phyloP scores from a whole-genome alignment of 2,113 vertebrate species.

The Grallaria varia region DNA sequence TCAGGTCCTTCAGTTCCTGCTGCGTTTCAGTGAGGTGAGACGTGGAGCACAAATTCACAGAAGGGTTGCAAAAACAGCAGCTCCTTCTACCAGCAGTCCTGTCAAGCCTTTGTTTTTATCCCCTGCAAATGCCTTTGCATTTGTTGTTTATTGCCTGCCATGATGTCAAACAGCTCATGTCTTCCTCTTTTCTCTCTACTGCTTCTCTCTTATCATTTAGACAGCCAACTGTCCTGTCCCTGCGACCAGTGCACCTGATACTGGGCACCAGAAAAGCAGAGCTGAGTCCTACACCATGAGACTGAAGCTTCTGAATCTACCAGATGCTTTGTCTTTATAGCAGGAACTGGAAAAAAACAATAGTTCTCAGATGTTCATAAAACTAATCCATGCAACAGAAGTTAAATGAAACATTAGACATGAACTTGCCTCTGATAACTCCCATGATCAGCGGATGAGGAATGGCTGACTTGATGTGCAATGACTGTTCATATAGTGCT shows the following conservation, averaged over 20 bases:
- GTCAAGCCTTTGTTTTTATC: background rate
- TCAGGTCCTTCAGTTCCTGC: background rate
- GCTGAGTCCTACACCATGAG: background rate
- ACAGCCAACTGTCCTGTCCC: background rate
- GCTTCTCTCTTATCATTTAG: background rate
- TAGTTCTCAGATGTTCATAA: background rate
- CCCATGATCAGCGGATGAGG: conserved; percentile 99
- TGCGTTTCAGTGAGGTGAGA: background rate
- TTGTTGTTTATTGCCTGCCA: background rate
- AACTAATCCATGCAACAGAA: background rate
- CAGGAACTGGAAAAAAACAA: background rate
- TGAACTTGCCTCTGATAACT: conserved; percentile 91
- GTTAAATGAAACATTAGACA: background rate
- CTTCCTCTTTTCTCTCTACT: background rate
- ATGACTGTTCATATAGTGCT: conserved; percentile 97
- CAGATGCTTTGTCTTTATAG: background rate
- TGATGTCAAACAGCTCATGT: background rate
- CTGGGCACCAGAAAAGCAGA: background rate
- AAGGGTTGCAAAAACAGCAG: background rate
- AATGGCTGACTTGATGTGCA: conserved; percentile 99
- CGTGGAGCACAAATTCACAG: background rate
- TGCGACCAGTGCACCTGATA: background rate
- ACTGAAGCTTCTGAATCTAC: background rate
- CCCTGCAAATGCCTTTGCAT: background rate
- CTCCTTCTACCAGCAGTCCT: background rate